Base-by-base conservation (phyloP, 1,140 invertebrate genomes). In the Brachionus calyciflorus region DNA sequence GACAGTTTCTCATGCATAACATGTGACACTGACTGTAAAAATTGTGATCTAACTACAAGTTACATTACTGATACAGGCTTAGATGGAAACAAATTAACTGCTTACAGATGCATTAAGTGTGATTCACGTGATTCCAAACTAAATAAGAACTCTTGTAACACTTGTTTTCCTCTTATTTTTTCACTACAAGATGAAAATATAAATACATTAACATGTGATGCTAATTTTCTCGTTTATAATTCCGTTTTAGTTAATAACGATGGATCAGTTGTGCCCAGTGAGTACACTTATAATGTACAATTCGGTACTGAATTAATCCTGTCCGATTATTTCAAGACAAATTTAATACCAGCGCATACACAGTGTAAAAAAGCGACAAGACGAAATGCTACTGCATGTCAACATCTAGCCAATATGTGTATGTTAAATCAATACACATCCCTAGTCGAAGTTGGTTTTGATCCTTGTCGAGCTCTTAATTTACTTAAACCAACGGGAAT, bases 401-500 rank as follows among this genome's bases (percentile, higher is more conserved):
- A 90, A 81, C 81, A 87, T 70, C 80, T 90, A 44, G 87, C 88
- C 1, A 90, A 91, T 82, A 86, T 90, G 79, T 91, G 90, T 79
- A 84, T 87, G 0, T 78, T 90, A 17, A 87, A 87, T 14, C 82
- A 89, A 26, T 82, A 84, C 70, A 79, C 60, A 69, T 63, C 40
- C 78, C 65, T 49, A 82, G 84, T 14, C 86, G 80, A 55, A 81
- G 81, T 3, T 84, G 87, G 0, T 88, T 87, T 76, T 84, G 84
- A 76, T 78, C 79, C 84, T 77, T 82, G 86, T 73, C 77, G 70
- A 82, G 84, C 24, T 81, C 86, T 78, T 78, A 83, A 81, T 79
- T 80, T 53, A 78, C 79, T 79, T 78, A 81, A 14, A 40, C 40
- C 40, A 70, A 14, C 24, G 3, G 12, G 17, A 12, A 48, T n/a